These are phyloP conservation scores for Eueremaeus valkanovi DNA, from an alignment of 2,888 invertebrate genomes.

Conservation along the genomic window DNA sequence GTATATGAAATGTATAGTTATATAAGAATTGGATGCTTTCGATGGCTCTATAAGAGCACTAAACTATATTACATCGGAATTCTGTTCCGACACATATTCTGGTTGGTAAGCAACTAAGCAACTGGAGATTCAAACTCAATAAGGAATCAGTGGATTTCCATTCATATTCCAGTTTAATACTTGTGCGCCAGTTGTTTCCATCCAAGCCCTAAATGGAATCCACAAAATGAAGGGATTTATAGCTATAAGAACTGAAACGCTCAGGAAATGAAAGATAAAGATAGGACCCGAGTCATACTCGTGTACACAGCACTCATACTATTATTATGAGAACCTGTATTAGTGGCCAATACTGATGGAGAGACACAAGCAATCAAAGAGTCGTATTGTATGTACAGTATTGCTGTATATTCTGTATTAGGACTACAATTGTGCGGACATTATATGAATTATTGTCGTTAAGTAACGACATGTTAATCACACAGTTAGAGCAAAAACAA, in stretches of 20 bases:
- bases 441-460: constrained; percentile 14
- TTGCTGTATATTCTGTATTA: not conserved
- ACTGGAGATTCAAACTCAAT: constrained; percentile 21
- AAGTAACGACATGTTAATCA: constrained; percentile 18
- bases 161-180: not conserved
- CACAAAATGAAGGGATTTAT: constrained; percentile 26
- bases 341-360: constrained; percentile 5
- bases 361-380: not conserved
- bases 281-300: constrained; percentile 12
- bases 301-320: too few relatives aligned
- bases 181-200: not conserved
- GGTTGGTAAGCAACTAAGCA: constrained; percentile 2
- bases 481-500: not conserved
- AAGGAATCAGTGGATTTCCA: constrained; percentile 6
- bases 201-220: not conserved
- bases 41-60: too few relatives aligned
- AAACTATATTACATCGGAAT: too few relatives aligned
- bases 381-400: not conserved
- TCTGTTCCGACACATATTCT: too few relatives aligned
- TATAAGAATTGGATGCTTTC: too few relatives aligned
- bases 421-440: not conserved
- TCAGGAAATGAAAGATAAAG: constrained; percentile 29
- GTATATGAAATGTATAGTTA: too few relatives aligned
- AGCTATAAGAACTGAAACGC: constrained; percentile 17
- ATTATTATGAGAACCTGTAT: constrained; percentile 21